Evolutionary conservation across 2,888 invertebrate genomes (phyloP).

Genomic region (Eristalis intricaria): DNA sequence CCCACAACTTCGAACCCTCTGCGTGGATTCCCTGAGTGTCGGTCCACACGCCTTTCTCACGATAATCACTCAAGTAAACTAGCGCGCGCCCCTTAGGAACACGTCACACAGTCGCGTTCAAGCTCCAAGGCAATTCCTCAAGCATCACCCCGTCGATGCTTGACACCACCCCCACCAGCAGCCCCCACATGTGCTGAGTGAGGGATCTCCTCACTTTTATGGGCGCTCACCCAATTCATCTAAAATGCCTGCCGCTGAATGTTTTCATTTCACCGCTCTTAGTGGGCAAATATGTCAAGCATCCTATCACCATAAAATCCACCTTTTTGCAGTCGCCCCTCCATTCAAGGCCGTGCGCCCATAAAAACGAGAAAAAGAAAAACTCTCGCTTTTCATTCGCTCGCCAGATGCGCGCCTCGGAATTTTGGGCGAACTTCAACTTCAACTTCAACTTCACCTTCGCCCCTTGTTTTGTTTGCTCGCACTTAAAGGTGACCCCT

Average conservation of each 20-base stretch:
- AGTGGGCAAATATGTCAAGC: constrained; percentile 1
- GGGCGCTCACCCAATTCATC: neutral
- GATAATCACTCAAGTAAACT: neutral
- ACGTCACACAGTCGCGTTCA: neutral
- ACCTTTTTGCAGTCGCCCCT: neutral
- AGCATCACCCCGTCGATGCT: neutral
- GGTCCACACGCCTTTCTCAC: too few species aligned
- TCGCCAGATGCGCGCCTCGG: neutral
- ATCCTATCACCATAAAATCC: neutral
- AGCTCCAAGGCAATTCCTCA: neutral
- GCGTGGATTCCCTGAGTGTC: too few species aligned
- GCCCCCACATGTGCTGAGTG: neutral
- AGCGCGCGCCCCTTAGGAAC: neutral
- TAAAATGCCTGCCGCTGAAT: constrained; percentile 3
- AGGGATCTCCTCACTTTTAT: neutral
- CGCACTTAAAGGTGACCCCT: neutral
- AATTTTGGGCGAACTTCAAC: neutral
- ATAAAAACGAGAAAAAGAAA: neutral
- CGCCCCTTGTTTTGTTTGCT: neutral
- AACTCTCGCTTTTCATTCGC: neutral
- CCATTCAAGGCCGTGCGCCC: neutral
- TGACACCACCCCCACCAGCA: neutral
- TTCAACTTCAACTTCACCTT: neutral
- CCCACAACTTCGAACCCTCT: too few species aligned
- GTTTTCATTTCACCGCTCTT: constrained; percentile 3